Evolutionary conservation across 2,888 invertebrate genomes (phyloP), one percentile per base, ranked within the genome.

Genomic region (Malthinus flaveolus): DNA sequence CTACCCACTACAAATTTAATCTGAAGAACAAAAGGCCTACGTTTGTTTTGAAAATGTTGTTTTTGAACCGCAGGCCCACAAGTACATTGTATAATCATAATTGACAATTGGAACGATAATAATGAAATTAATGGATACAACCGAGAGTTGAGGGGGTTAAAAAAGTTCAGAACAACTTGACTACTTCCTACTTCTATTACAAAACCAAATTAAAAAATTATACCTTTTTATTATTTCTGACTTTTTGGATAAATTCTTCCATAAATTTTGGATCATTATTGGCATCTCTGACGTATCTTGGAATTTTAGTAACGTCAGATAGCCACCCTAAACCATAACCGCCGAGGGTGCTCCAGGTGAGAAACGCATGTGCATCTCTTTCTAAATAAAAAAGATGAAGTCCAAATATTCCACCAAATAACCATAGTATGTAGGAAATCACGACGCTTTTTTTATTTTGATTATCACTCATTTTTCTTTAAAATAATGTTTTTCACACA

Each of bases 291-390:
- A 95, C 93, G 78, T 95, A 96, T 51, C 87, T 84, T 0, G 93
- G 93, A 55, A 97, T 89, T 62, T 87, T 84, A 69, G 91, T 91
- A 1, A 94, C 76, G 76, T 97, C 97, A 6, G 89, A 83, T 1
- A 97, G 68, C 91, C 95, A 95, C 7, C 96, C 96, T 10, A 91
- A 72, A 0, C 93, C 91, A 72, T 91, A 93, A 3, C 95, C 95
- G 1, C 92, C 95, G 11, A 93, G 79, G 0, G 94, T 93, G 58
- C 88, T 88, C 87, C 92, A 91, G 86, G 92, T 94, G 0, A 95
- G 82, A 73, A 97, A 91, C 0, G 93, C 97, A 69, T 97, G 97
- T 13, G 88, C 83, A 77, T 96, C 94, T 55, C 97, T 83, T 51
- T 88, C 85, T 63, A 97, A 81, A 78, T 97, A 97, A 71, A 97